Percentiles rank a stretch among this genome's conserved stretches.
These are phyloP conservation scores for Lacerta agilis DNA, from an alignment of 2,797 vertebrate genomes.

Conservation along the genomic window DNA sequence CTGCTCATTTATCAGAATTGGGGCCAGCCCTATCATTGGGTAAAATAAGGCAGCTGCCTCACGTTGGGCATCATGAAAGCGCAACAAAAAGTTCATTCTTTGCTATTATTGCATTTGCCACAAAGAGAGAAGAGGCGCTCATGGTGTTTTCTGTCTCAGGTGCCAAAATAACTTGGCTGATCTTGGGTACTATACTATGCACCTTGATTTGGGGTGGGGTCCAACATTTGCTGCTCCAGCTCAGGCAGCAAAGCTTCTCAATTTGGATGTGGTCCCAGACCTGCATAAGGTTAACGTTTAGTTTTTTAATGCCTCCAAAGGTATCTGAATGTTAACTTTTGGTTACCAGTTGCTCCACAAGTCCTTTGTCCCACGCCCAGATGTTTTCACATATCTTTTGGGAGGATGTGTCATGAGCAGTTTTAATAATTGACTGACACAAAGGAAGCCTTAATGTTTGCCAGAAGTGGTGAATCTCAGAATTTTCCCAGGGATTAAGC, in stretches of 20 bases:
- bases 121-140: background rate
- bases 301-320: background rate
- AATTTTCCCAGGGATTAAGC: background rate
- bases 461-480: background rate
- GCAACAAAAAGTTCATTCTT: background rate
- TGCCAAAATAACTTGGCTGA: background rate
- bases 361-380: background rate
- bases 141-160: background rate
- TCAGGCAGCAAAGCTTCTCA: background rate
- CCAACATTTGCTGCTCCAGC: background rate
- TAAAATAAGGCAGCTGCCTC: background rate
- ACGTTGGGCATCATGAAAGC: background rate
- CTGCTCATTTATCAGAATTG: no score
- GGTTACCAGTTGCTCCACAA: background rate
- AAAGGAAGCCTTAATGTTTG: background rate
- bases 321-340: accelerated
- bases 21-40: background rate
- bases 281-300: accelerated
- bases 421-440: background rate
- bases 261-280: background rate
- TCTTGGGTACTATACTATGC: background rate
- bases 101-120: background rate
- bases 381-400: background rate
- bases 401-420: background rate
- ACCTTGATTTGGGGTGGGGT: background rate